Percentiles rank a stretch among this genome's conserved stretches.
phyloP scores from a whole-genome alignment of 2,797 vertebrate species.

The Pygocentrus nattereri region DNA sequence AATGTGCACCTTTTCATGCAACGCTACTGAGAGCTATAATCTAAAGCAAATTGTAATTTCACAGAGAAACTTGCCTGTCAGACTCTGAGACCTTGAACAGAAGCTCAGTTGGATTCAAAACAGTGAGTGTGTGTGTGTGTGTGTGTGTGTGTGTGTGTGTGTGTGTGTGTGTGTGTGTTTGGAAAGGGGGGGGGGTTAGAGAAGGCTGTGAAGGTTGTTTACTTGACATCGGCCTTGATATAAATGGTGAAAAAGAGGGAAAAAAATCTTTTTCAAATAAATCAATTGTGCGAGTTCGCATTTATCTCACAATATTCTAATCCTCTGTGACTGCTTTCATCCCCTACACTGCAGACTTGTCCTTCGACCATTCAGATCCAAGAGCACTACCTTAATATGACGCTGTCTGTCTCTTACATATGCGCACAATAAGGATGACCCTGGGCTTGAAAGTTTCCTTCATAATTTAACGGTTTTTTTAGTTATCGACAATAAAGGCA shows the following conservation, averaged over 20 bases:
- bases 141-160: not conserved
- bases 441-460: slow-evolving; percentile 50
- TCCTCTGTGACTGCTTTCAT: slow-evolving; percentile 52
- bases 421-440: slow-evolving; percentile 52
- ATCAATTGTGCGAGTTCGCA: slow-evolving; percentile 59
- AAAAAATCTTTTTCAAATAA: slow-evolving; percentile 46
- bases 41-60: slow-evolving; percentile 44
- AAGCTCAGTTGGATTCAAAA: slow-evolving; percentile 50
- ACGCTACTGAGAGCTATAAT: slow-evolving; percentile 28
- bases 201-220: slow-evolving; percentile 58
- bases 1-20: slow-evolving; percentile 32
- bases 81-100: slow-evolving; percentile 58
- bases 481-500: not conserved
- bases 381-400: slow-evolving; percentile 55
- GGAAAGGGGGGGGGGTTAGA: not conserved
- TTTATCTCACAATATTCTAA: slow-evolving; percentile 57
- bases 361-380: slow-evolving; percentile 56
- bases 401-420: slow-evolving; percentile 54
- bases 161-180: not conserved
- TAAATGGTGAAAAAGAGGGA: slow-evolving; percentile 52
- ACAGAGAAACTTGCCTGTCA: slow-evolving; percentile 46
- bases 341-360: slow-evolving; percentile 55
- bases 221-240: slow-evolving; percentile 63
- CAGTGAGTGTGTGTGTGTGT: slow-evolving; percentile 1
- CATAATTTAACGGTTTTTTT: slow-evolving; percentile 20